Evolutionary conservation across 2,113 vertebrate genomes (phyloP), one percentile per base, ranked within the genome.

Genomic region (Mustelus asterias): DNA sequence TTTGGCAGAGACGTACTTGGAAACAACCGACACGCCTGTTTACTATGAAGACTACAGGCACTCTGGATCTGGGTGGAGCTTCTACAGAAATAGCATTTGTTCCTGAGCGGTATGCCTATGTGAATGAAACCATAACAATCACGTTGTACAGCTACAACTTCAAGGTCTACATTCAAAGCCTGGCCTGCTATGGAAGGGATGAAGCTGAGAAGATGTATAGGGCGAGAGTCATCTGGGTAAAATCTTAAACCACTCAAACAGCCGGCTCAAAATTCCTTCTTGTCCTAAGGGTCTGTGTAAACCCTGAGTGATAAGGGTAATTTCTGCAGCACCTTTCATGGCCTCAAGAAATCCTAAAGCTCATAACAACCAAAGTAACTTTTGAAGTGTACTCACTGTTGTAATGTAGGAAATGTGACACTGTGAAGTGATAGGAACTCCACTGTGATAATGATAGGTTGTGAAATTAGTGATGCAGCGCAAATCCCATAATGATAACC

Each of bases 11-110:
- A 54, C 67, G 44, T 33, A 72, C 41, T 76, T 95, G 67, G 94
- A 70, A 1, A 33, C 94, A 76, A 7, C 7, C 6, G 11, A 29
- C 54, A 72, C 41, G 94, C 44, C 26, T 0, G 4, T 37, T 93
- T 37, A 37, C 33, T 0, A 3, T 78, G 60, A 96, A 97, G 80
- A 99, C 98, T 0, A 96, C 97, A 0, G 99, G 99, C 1, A 99
- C 99, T 10, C 97, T 99, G 97, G 99, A 99, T 96, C 97, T 99
- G 3, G 99, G 99, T 18, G 99, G 99, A 3, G 99, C 99, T 60
- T 99, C 99, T 37, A 99, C 99, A 70, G 99, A 99, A 96, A 99
- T 99, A 60, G 98, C 99, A 69, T 99, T 99, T 93, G 97, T 97
- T 0, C 96, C 97, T 0, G 96, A 96, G 88, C 96, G 96, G 93